Percentiles rank a stretch among this genome's conserved stretches.
Conservation (phyloP, 2,888 invertebrate genomes). For the Nephrocerus scutellatus region DNA sequence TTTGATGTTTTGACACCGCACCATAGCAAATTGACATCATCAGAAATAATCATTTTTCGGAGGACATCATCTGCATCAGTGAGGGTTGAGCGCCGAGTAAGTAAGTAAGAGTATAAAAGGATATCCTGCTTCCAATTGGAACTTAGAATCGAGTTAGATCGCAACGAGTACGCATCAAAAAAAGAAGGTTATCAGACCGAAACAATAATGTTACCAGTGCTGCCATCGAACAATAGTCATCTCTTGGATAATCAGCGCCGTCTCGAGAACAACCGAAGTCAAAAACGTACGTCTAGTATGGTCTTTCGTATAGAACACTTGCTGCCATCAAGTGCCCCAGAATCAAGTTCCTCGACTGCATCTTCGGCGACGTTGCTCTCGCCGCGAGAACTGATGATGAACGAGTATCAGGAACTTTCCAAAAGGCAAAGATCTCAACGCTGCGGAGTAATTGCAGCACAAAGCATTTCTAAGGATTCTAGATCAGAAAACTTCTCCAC, state of each 20-base stretch:
- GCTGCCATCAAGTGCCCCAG: constrained; percentile 22
- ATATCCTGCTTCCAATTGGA: constrained; percentile 38
- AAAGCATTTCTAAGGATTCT: constrained; percentile 37
- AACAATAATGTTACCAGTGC: constrained; percentile 28
- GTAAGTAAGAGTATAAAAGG: constrained; percentile 35
- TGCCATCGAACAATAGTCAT: constrained; percentile 28
- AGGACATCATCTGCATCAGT: constrained; percentile 16
- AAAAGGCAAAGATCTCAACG: constrained; percentile 5
- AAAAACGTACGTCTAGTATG: constrained; percentile 37
- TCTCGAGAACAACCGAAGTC: constrained; percentile 16
- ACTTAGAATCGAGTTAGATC: constrained; percentile 36
- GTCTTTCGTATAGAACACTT: constrained; percentile 37
- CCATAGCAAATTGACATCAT: constrained; percentile 39
- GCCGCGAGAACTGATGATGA: too few species aligned
- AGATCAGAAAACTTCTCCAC: constrained; percentile 31
- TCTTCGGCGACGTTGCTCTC: constrained; percentile 3
- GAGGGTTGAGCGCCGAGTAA: background rate
- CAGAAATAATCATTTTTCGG: too few species aligned
- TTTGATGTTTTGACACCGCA: constrained; percentile 38
- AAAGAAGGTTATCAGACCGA: background rate
- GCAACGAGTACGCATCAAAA: constrained; percentile 26
- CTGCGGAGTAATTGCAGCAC: constrained; percentile 35
- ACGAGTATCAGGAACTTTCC: constrained; percentile 1
- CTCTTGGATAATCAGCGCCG: constrained; percentile 26
- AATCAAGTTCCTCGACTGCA: constrained; percentile 8